Percentiles rank a stretch among this genome's conserved stretches.
Conservation (phyloP, 2,888 invertebrate species). For the Trichopoda pennipes region DNA sequence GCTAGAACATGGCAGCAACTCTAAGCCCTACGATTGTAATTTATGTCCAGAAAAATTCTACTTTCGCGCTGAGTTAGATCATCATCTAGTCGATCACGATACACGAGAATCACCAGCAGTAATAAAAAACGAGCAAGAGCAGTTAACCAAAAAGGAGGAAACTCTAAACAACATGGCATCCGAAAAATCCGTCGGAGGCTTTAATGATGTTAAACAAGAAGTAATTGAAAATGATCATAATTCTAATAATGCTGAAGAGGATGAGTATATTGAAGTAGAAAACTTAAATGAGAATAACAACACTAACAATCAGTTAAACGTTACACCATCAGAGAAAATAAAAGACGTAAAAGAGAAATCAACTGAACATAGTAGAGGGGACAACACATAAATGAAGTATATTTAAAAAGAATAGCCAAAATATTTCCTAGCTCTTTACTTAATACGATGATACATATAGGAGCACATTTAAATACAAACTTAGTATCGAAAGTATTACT, state of each 20-base stretch:
- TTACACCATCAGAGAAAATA: conserved; percentile 16
- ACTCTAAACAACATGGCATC: conserved; percentile 21
- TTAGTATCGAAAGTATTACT: conserved; percentile 54
- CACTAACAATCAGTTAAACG: conserved; percentile 7
- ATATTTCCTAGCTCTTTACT: too few relatives aligned
- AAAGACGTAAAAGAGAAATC: conserved; percentile 10
- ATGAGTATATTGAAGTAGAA: conserved; percentile 81
- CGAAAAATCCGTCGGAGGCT: conserved; percentile 1
- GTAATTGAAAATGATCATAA: conserved; percentile 59
- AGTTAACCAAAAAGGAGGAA: conserved; percentile 54
- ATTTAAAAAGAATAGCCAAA: too few relatives aligned
- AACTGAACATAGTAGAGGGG: conserved; percentile 1
- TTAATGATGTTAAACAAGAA: conserved; percentile 70
- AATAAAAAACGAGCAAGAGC: conserved; percentile 45
- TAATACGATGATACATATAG: not conserved
- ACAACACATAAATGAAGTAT: conserved; percentile 4
- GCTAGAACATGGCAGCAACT: conserved; percentile 90
- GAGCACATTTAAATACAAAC: conserved; percentile 8
- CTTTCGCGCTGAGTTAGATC: conserved; percentile 94
- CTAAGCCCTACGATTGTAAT: conserved; percentile 92
- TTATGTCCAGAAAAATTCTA: conserved; percentile 93
- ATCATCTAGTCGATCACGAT: conserved; percentile 87
- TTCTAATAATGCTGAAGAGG: conserved; percentile 75
- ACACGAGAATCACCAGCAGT: conserved; percentile 63
- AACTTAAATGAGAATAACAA: conserved; percentile 74